phyloP scores from a whole-genome alignment of 1,140 invertebrate species.

The Stratiolaelaps scimitus region DNA sequence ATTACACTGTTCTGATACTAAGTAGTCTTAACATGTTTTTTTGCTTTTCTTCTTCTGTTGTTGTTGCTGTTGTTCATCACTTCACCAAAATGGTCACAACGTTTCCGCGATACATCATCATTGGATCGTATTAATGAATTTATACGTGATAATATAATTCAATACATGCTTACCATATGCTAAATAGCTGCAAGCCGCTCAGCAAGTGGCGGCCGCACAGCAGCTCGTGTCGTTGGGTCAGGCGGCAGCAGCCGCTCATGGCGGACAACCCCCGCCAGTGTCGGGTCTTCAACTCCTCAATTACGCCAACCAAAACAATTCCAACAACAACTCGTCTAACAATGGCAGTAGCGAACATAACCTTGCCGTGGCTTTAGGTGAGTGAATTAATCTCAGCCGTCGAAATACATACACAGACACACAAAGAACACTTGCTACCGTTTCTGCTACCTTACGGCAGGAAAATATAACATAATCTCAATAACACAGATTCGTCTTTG shows the following conservation, averaged over 20 bases:
- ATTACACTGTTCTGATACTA: too few relatives aligned
- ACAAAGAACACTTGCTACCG: too few relatives aligned
- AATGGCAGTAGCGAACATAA: constrained; percentile 27
- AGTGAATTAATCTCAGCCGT: not conserved
- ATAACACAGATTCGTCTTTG: too few relatives aligned
- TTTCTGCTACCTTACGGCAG: too few relatives aligned
- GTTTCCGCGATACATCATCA: too few relatives aligned
- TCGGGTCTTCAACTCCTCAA: constrained; percentile 23
- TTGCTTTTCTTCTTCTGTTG: too few relatives aligned
- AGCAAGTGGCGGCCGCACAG: constrained; percentile 19
- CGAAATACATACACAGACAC: too few relatives aligned
- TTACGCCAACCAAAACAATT: constrained; percentile 25
- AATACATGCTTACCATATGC: not conserved
- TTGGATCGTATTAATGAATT: not conserved
- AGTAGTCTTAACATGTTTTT: too few relatives aligned
- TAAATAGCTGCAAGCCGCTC: too few relatives aligned
- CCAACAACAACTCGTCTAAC: constrained; percentile 22
- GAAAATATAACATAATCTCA: too few relatives aligned
- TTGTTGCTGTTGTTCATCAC: too few relatives aligned
- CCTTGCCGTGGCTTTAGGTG: constrained; percentile 25
- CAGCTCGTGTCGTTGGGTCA: constrained; percentile 28
- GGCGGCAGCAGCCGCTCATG: constrained; percentile 22
- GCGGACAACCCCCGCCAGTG: constrained; percentile 17
- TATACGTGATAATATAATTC: not conserved
- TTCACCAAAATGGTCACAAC: too few relatives aligned